Percentiles rank a stretch among this genome's conserved stretches.
Evolutionary conservation across 2,797 vertebrate species (phyloP).

Genomic region (Bryconaethiops microstoma): DNA sequence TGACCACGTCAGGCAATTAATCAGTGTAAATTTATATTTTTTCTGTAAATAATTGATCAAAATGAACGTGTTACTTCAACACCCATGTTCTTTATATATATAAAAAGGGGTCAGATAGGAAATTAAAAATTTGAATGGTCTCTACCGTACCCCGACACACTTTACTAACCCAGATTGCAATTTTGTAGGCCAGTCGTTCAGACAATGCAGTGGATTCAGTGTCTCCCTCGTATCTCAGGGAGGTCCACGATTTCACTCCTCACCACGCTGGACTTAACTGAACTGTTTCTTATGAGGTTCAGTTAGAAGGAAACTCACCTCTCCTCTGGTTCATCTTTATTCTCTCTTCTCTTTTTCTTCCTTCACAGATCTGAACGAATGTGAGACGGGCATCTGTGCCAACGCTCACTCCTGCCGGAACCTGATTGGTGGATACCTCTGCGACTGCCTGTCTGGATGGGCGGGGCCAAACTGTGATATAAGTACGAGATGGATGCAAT

Average conservation of each 20-base stretch:
- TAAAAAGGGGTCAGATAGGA: neutral
- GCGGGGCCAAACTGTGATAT: constrained; percentile 78
- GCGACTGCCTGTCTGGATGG: constrained; percentile 82
- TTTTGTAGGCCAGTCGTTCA: neutral
- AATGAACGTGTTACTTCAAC: too few species aligned
- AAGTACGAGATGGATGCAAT: constrained; percentile 46
- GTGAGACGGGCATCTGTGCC: constrained; percentile 75
- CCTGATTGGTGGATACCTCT: constrained; percentile 84
- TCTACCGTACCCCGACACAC: neutral
- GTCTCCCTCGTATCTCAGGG: neutral
- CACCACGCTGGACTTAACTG: too few species aligned
- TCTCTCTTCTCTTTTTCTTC: neutral
- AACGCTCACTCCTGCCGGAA: constrained; percentile 80
- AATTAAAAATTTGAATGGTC: neutral
- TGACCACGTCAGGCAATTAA: too few species aligned
- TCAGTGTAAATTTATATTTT: too few species aligned
- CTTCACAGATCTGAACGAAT: constrained; percentile 81
- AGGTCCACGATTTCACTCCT: too few species aligned
- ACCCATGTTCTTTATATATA: too few species aligned
- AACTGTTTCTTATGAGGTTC: neutral
- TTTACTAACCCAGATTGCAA: neutral
- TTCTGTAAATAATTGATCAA: too few species aligned
- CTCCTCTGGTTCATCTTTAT: neutral
- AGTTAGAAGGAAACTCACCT: neutral
- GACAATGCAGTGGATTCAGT: neutral